Percentiles rank a stretch among this genome's conserved stretches.
Conservation (phyloP, 2,113 vertebrate genomes). For the Microcebus murinus region DNA sequence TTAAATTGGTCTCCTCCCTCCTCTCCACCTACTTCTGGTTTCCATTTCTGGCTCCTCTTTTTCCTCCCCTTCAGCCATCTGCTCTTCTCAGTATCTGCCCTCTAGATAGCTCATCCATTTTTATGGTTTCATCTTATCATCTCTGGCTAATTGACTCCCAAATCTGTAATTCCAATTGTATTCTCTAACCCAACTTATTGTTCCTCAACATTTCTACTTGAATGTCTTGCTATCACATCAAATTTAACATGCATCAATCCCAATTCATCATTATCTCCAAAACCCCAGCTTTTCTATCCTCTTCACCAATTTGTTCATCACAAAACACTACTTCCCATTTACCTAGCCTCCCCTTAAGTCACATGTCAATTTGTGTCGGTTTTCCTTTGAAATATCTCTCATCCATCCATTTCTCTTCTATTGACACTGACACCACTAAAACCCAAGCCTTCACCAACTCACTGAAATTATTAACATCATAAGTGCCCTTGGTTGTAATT, state of each 20-base stretch:
- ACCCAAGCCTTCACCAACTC: neutral
- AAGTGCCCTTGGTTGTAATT: neutral
- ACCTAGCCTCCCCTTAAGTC: neutral
- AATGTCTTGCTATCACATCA: neutral
- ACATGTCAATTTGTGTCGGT: neutral
- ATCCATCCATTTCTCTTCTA: neutral
- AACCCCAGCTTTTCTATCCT: neutral
- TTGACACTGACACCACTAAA: neutral
- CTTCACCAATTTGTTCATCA: neutral
- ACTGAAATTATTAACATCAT: neutral
- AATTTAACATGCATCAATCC: neutral
- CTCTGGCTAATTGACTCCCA: neutral
- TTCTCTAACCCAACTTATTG: neutral
- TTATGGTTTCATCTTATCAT: neutral
- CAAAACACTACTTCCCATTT: neutral
- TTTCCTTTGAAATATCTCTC: neutral
- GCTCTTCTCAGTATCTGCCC: neutral
- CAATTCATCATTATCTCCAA: constrained; percentile 32
- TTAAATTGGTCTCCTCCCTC: neutral
- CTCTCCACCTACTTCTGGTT: neutral
- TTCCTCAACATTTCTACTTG: constrained; percentile 13
- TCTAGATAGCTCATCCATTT: constrained; percentile 1
- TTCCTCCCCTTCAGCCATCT: neutral
- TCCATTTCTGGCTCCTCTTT: constrained; percentile 18
- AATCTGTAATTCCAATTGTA: neutral